Percentiles rank a stretch among this genome's conserved stretches.
Conservation (phyloP, 2,797 vertebrate genomes). For the Cetoscarus ocellatus region DNA sequence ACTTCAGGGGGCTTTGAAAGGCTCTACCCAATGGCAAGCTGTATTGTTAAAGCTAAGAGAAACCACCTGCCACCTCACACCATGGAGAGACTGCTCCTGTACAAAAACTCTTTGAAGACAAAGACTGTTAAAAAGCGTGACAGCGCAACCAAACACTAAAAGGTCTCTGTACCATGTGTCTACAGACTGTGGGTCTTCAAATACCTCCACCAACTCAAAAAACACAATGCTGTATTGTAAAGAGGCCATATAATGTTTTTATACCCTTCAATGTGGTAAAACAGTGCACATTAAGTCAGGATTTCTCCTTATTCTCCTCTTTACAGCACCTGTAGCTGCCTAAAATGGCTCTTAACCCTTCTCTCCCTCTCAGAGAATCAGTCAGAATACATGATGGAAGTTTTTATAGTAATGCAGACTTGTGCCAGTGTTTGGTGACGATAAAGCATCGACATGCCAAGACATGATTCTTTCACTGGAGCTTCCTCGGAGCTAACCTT, state of each 20-base stretch:
- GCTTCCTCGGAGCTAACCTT: too few species aligned
- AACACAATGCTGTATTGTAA: neutral
- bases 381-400: neutral
- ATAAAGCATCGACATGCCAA: too few species aligned
- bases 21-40: conserved; percentile 79
- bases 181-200: neutral
- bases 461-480: too few species aligned
- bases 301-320: neutral
- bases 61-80: conserved; percentile 80
- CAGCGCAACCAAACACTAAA: conserved; percentile 42
- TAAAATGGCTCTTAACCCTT: too few species aligned
- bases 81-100: conserved; percentile 84
- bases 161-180: neutral
- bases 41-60: conserved; percentile 79
- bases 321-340: too few species aligned
- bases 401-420: neutral
- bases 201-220: neutral
- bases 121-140: conserved; percentile 47
- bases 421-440: neutral
- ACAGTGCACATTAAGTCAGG: neutral
- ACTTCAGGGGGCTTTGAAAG: conserved; percentile 83
- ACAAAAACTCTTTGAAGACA: conserved; percentile 71
- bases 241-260: too few species aligned
- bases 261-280: neutral
- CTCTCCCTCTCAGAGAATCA: too few species aligned